phyloP scores from a whole-genome alignment of 2,113 vertebrate genomes.

The Cephalopholis sonnerati region DNA sequence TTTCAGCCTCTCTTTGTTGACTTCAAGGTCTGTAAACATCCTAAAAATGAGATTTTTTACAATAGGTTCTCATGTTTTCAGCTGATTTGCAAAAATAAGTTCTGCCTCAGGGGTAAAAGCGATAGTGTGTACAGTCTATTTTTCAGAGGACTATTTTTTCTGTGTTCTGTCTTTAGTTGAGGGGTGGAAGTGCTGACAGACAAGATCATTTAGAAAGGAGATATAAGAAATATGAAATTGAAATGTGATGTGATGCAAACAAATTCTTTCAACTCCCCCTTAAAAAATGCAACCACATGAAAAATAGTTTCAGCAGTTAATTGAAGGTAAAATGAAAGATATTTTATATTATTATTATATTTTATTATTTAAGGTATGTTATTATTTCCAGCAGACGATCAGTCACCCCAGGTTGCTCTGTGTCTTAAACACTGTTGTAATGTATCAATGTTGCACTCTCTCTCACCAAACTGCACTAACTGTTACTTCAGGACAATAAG shows the following conservation, averaged over 20 bases:
- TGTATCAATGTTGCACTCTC: background rate
- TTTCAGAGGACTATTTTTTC: background rate
- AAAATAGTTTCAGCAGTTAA: background rate
- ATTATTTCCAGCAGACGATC: background rate
- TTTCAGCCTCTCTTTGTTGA: too few species aligned
- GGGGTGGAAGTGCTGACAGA: background rate
- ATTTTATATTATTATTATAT: too few species aligned
- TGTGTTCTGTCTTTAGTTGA: background rate
- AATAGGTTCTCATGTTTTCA: background rate
- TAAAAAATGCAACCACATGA: background rate
- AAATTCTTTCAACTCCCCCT: background rate
- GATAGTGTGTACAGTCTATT: too few species aligned
- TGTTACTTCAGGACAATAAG: conserved; percentile 18
- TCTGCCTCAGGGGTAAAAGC: too few species aligned
- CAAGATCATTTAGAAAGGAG: background rate
- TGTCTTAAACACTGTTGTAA: conserved; percentile 11
- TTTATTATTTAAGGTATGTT: too few species aligned
- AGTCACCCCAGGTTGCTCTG: conserved; percentile 16
- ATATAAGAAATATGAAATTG: background rate
- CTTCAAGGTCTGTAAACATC: background rate
- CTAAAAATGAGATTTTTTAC: too few species aligned
- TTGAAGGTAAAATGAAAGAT: background rate
- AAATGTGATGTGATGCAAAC: background rate
- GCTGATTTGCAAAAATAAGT: background rate
- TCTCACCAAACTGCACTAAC: conserved; percentile 24